These are phyloP conservation scores for Yponomeuta cagnagella DNA, from an alignment of 2,888 invertebrate species.

Conservation along the genomic window DNA sequence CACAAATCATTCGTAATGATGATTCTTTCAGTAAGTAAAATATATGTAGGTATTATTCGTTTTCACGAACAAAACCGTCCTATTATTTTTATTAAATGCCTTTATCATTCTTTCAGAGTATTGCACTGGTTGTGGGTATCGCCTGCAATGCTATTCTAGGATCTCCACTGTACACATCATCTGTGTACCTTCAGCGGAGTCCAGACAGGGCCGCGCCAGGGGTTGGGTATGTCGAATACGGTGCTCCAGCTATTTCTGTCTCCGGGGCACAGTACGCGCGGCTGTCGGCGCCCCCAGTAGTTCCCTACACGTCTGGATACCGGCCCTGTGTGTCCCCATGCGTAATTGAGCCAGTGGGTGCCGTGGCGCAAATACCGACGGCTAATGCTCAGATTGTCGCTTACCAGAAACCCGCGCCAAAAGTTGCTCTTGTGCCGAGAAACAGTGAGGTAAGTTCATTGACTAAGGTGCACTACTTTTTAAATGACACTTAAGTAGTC, in stretches of 20 bases:
- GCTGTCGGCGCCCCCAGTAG: conserved; percentile 36
- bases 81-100: not conserved
- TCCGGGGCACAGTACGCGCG: conserved; percentile 38
- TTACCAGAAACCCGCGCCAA: conserved; percentile 40
- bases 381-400: conserved; percentile 41
- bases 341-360: conserved; percentile 33
- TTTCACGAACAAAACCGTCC: not conserved
- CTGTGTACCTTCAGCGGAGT: conserved; percentile 52
- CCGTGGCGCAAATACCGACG: conserved; percentile 34
- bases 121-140: conserved; percentile 15
- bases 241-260: conserved; percentile 35
- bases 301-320: conserved; percentile 24
- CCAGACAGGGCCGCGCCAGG: conserved; percentile 30
- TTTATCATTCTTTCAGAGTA: conserved; percentile 30
- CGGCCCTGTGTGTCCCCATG: conserved; percentile 55
- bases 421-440: conserved; percentile 42
- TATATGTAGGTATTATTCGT: not conserved
- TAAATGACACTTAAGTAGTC: too few relatives aligned
- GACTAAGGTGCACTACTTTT: too few relatives aligned
- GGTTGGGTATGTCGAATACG: conserved; percentile 44
- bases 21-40: conserved; percentile 59
- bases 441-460: conserved; percentile 41
- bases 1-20: conserved; percentile 61
- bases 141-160: not conserved
- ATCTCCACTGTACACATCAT: conserved; percentile 31